Conservation (phyloP, 2,797 vertebrate genomes). For the Sebastes minor region DNA sequence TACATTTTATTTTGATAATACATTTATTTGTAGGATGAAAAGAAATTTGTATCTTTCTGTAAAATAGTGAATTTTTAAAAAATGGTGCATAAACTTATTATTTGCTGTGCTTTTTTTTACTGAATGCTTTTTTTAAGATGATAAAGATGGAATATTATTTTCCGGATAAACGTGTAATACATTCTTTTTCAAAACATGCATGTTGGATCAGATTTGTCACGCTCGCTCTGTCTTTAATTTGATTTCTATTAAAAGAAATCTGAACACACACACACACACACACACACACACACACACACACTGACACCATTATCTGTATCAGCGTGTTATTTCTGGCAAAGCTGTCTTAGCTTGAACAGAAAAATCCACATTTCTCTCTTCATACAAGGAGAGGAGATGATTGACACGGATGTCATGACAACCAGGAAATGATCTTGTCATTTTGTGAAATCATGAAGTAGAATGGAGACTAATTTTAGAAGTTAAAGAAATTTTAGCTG, state of each 20-base stretch:
- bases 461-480: slow-evolving; percentile 33
- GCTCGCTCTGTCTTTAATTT: background rate
- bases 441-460: slow-evolving; percentile 18
- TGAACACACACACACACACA: background rate
- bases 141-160: background rate
- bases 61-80: background rate
- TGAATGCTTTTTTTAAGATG: background rate
- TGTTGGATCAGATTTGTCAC: background rate
- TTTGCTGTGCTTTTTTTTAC: background rate
- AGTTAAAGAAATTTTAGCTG: slow-evolving; percentile 1
- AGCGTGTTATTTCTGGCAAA: slow-evolving; percentile 32
- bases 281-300: background rate
- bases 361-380: slow-evolving; percentile 9
- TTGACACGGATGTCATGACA: slow-evolving; percentile 22
- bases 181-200: background rate
- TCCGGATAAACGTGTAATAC: background rate
- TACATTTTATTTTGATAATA: background rate
- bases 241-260: background rate
- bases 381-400: slow-evolving; percentile 5
- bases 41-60: background rate
- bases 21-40: background rate
- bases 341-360: background rate
- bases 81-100: background rate
- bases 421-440: slow-evolving; percentile 27
- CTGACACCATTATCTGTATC: background rate